Conservation (phyloP, 2,888 invertebrate species). For the Monochamus alternatus region DNA sequence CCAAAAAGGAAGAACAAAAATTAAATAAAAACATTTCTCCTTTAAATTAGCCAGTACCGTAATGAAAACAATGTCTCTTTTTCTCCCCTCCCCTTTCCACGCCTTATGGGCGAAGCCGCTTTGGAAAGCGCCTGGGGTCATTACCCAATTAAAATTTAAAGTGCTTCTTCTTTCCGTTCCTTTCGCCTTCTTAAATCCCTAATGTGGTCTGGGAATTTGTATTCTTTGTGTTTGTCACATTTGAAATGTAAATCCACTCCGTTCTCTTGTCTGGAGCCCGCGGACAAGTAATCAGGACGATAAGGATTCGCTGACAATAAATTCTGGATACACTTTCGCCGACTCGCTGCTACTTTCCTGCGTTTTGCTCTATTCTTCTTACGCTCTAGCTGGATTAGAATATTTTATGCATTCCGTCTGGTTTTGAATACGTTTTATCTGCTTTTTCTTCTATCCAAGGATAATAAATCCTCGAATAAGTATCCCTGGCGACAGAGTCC, state of each 20-base stretch:
- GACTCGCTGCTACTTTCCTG: conserved; percentile 26
- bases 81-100: too few species aligned
- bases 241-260: conserved; percentile 52
- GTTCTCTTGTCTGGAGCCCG: conserved; percentile 36
- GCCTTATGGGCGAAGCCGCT: background rate
- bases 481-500: too few species aligned
- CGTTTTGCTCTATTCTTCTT: conserved; percentile 5
- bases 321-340: conserved; percentile 26
- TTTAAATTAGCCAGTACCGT: too few species aligned
- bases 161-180: conserved; percentile 12
- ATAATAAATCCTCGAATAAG: too few species aligned
- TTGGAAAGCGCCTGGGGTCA: conserved; percentile 17
- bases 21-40: too few species aligned
- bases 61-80: too few species aligned
- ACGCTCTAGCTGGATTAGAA: conserved; percentile 3
- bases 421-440: background rate
- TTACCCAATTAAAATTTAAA: conserved; percentile 33
- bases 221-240: conserved; percentile 50
- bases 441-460: background rate
- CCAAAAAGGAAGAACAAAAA: too few species aligned
- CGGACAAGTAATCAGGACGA: conserved; percentile 49
- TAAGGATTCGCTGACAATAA: conserved; percentile 47
- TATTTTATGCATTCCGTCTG: conserved; percentile 1
- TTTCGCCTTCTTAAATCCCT: conserved; percentile 19
- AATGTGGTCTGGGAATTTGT: conserved; percentile 42